Evolutionary conservation across 2,888 invertebrate genomes (phyloP).

Genomic region (Oligia strigilis): DNA sequence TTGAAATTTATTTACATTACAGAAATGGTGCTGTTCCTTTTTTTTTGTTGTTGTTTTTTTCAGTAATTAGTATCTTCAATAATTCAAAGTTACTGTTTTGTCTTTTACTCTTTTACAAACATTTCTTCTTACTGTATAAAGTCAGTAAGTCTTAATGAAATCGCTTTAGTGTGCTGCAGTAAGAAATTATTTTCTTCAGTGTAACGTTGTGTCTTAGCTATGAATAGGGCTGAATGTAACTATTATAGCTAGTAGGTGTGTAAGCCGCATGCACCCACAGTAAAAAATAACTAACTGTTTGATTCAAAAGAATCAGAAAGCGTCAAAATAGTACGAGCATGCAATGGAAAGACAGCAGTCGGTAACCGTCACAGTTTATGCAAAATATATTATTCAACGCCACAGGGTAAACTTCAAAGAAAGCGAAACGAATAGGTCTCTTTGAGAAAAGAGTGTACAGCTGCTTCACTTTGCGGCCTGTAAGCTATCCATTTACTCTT

Average conservation of each 20-base stretch:
- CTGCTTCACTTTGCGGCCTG: neutral
- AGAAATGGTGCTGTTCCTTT: no score
- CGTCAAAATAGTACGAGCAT: neutral
- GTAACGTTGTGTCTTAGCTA: neutral
- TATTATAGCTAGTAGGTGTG: neutral
- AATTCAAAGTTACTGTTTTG: no score
- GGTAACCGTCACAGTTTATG: no score
- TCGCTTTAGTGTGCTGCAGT: no score
- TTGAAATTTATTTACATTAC: no score
- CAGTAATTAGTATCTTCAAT: no score
- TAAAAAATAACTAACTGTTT: neutral
- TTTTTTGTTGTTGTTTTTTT: no score
- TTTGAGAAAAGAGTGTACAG: neutral
- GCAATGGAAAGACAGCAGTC: neutral
- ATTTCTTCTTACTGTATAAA: no score
- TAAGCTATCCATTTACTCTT: constrained; percentile 4
- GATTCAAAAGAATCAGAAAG: neutral
- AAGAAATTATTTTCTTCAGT: no score
- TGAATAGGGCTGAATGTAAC: neutral
- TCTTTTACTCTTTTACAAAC: no score
- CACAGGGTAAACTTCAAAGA: neutral
- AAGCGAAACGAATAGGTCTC: neutral
- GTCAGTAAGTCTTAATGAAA: no score
- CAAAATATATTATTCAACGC: neutral
- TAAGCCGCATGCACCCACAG: no score